Evolutionary conservation across 2,113 vertebrate species (phyloP), one percentile per base, ranked within the genome.

Genomic region (Paralichthys olivaceus): DNA sequence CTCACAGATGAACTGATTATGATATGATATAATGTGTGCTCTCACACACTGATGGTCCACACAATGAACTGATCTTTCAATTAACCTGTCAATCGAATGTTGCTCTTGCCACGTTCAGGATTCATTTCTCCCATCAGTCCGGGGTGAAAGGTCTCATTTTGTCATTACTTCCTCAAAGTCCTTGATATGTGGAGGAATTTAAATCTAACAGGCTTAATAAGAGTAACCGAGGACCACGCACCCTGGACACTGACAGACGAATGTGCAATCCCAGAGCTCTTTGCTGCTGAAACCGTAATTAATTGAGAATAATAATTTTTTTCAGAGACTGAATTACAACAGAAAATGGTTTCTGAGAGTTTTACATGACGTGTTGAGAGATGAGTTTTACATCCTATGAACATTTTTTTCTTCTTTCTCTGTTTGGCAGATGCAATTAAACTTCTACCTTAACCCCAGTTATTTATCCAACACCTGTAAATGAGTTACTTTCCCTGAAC

Each of bases 121-220:
- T 64, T 87, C 12, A 75, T 80, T 87, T 70, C 65, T 76, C 56
- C 62, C 37, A 70, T 82, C 80, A 77, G 75, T 72, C 19, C 45
- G 53, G 77, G 87, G 85, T 84, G 75, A 89, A 89, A 89, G 84
- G 86, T 87, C 80, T 83, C 78, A 87, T 87, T 89, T 88, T 81
- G 78, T 77, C 58, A 87, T 88, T 86, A 88, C 45, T 75, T 79
- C 72, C 83, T 84, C 74, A 84, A 81, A 85, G 70, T 57, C 55
- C 65, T 79, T 77, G 51, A 51, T 69, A 80, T 84, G 73, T 74
- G 77, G 29, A 74, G 57, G 58, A 75, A 75, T 86, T 77, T 66
- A 58, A 81, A 75, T 74, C 63, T 70, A 85, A 72, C 73, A 61
- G 59, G 37, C 78, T 83, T 86, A 84, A 89, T 79, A 79, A 83